A percentile compares a stretch with the other conserved stretches of the same genome.
phyloP scores from a whole-genome alignment of 2,113 vertebrate genomes.

The Istiophorus platypterus region DNA sequence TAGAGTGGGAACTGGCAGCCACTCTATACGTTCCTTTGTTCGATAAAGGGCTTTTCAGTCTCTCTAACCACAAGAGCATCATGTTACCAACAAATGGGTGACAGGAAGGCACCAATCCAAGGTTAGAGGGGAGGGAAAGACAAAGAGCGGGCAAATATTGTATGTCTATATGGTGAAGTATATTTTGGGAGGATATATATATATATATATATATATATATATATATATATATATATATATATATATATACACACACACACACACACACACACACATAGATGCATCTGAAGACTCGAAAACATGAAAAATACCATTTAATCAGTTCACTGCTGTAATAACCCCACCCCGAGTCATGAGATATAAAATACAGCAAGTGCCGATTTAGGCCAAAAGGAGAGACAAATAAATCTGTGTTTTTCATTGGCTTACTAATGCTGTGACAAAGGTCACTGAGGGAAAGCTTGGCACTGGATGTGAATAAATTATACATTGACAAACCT shows the following conservation, averaged over 20 bases:
- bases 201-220: neutral
- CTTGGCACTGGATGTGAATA: neutral
- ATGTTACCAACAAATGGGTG: constrained; percentile 7
- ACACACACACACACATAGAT: too few relatives aligned
- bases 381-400: neutral
- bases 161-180: neutral
- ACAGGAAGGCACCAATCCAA: constrained; percentile 4
- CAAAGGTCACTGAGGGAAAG: neutral
- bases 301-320: neutral
- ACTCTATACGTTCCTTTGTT: constrained; percentile 13
- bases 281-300: neutral
- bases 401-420: neutral
- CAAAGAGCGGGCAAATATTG: neutral
- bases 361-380: neutral
- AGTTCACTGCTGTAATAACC: neutral
- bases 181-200: neutral
- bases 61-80: neutral
- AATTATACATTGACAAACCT: neutral
- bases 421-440: neutral
- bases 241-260: too few relatives aligned
- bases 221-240: neutral
- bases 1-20: neutral
- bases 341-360: neutral
- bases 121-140: neutral
- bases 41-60: constrained; percentile 14